Percentiles rank a stretch among this genome's conserved stretches.
Evolutionary conservation across 2,113 vertebrate species (phyloP).

Genomic region (Cryptomyrus ogoouensis): DNA sequence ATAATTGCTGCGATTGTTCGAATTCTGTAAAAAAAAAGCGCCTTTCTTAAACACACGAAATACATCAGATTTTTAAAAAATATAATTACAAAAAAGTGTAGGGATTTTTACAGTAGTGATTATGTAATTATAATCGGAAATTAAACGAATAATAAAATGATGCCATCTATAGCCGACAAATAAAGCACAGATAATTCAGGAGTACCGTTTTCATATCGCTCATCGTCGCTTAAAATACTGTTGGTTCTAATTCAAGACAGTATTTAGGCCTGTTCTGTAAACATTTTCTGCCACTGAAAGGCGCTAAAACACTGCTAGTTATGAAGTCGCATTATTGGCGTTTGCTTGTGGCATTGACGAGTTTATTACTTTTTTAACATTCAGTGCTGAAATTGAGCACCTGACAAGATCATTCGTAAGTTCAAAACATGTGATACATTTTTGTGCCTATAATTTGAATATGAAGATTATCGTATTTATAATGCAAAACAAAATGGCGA

Average conservation of each 20-base stretch:
- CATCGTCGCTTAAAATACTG: neutral
- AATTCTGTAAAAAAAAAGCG: neutral
- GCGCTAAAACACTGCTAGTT: slow-evolving; percentile 47
- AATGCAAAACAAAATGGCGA: neutral
- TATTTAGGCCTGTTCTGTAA: neutral
- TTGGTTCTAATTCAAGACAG: neutral
- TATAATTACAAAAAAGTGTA: neutral
- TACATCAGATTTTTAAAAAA: neutral
- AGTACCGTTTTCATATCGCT: neutral
- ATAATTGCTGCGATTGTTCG: neutral
- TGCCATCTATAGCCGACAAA: neutral
- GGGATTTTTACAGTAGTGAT: neutral
- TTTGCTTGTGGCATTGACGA: neutral
- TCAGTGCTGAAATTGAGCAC: neutral
- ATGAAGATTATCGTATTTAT: neutral
- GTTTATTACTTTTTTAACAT: neutral
- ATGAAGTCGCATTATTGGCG: neutral
- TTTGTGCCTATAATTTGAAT: neutral
- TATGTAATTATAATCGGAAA: neutral
- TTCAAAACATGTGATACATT: neutral
- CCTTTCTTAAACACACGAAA: neutral
- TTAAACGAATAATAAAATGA: neutral
- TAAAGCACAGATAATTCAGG: neutral
- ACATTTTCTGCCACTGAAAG: slow-evolving; percentile 44
- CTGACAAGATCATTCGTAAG: neutral